Conservation (phyloP, 2,888 invertebrate species). For the Myopa testacea region DNA sequence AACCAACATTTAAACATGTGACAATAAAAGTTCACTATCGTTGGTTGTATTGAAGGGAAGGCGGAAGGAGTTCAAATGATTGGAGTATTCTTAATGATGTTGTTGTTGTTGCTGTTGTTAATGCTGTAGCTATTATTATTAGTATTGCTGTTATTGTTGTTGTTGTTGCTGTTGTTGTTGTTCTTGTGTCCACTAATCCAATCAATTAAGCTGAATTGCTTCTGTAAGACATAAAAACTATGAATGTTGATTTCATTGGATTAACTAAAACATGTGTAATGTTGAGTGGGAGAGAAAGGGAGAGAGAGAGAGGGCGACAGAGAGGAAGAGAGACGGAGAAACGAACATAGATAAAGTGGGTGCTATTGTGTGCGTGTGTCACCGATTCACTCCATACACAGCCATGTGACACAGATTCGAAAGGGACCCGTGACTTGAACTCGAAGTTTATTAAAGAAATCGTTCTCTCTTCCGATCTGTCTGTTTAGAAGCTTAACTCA, state of each 20-base stretch:
- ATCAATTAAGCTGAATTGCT: constrained; percentile 50
- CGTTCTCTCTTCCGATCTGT: too few relatives aligned
- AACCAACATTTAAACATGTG: background rate
- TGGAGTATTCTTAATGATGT: background rate
- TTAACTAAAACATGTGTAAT: constrained; percentile 2
- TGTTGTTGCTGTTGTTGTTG: constrained; percentile 19
- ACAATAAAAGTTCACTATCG: background rate
- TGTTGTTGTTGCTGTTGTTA: background rate
- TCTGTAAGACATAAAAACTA: constrained; percentile 37
- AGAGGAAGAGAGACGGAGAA: too few relatives aligned
- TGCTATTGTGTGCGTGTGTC: too few relatives aligned
- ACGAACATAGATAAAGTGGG: too few relatives aligned
- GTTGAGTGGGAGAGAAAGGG: background rate
- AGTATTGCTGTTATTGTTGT: constrained; percentile 20
- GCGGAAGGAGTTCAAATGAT: background rate
- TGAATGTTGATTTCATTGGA: constrained; percentile 29
- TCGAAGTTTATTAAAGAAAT: too few relatives aligned
- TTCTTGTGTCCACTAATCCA: constrained; percentile 45
- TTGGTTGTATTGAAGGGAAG: background rate
- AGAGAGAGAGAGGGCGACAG: too few relatives aligned
- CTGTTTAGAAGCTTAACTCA: too few relatives aligned
- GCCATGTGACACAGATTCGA: too few relatives aligned
- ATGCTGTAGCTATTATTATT: too few relatives aligned
- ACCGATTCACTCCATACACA: too few relatives aligned
- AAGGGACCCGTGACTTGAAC: too few relatives aligned